A percentile compares a stretch with the other conserved stretches of the same genome.
Conservation (phyloP, 2,797 vertebrate species). For the Micropoecilia bifurca region DNA sequence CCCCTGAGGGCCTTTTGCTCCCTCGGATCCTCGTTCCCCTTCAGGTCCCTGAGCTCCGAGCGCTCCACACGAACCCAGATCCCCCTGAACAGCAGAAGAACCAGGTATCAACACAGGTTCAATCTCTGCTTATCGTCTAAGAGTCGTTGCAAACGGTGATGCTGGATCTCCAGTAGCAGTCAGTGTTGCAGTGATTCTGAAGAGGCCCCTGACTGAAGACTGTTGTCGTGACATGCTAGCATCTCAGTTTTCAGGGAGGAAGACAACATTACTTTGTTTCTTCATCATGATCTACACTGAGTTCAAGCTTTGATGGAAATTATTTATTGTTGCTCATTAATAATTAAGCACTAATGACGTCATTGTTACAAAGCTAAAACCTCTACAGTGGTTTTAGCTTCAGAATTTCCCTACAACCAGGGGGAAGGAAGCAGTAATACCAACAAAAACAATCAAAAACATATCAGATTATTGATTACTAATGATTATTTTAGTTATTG, state of each 20-base stretch:
- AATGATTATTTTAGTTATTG: too few relatives aligned
- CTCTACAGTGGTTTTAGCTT: too few relatives aligned
- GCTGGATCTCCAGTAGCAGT: neutral
- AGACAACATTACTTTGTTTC: neutral
- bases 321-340: neutral
- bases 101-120: neutral
- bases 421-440: too few relatives aligned
- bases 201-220: too few relatives aligned
- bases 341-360: too few relatives aligned
- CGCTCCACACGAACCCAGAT: conserved; percentile 72
- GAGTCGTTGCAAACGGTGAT: neutral
- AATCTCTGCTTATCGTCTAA: neutral
- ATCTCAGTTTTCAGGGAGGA: neutral
- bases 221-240: neutral
- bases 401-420: too few relatives aligned
- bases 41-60: conserved; percentile 60
- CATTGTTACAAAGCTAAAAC: too few relatives aligned
- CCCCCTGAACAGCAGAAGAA: conserved; percentile 70
- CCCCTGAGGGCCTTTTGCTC: conserved; percentile 80
- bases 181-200: too few relatives aligned
- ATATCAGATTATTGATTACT: too few relatives aligned
- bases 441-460: too few relatives aligned
- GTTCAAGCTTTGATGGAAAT: neutral
- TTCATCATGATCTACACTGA: neutral
- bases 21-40: conserved; percentile 73